A percentile compares a stretch with the other conserved stretches of the same genome.
Conservation (phyloP, 2,797 vertebrate genomes). For the Taeniopygia guttata region DNA sequence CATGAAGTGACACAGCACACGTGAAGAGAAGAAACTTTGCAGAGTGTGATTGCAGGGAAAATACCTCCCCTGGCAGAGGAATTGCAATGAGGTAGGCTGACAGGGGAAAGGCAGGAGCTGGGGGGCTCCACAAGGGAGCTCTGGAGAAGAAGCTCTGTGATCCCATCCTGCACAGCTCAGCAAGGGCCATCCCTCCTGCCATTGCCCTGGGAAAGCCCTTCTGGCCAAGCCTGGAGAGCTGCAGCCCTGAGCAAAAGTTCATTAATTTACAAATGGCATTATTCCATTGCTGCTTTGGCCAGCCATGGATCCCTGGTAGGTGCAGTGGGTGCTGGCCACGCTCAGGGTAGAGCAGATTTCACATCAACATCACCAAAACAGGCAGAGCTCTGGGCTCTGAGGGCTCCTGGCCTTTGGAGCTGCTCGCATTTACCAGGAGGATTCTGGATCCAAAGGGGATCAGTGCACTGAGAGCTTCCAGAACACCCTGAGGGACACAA, state of each 20-base stretch:
- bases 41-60: not conserved
- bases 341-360: not conserved
- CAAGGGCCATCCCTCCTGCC: not conserved
- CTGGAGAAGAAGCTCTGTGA: not conserved
- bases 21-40: not conserved
- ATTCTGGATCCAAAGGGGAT: not conserved
- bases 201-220: not conserved
- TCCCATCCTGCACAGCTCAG: not conserved
- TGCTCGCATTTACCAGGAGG: not conserved
- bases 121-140: accelerated
- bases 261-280: not conserved
- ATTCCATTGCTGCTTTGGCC: not conserved
- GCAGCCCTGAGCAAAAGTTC: not conserved
- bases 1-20: not conserved
- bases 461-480: not conserved
- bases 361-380: not conserved
- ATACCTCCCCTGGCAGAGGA: not conserved
- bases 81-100: not conserved
- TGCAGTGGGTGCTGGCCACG: not conserved
- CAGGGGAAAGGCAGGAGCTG: not conserved
- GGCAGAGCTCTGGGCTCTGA: not conserved
- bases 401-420: not conserved
- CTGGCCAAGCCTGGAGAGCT: not conserved
- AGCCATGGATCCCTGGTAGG: not conserved
- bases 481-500: not conserved